phyloP scores from a whole-genome alignment of 2,797 vertebrate species.

The Aplochiton taeniatus region DNA sequence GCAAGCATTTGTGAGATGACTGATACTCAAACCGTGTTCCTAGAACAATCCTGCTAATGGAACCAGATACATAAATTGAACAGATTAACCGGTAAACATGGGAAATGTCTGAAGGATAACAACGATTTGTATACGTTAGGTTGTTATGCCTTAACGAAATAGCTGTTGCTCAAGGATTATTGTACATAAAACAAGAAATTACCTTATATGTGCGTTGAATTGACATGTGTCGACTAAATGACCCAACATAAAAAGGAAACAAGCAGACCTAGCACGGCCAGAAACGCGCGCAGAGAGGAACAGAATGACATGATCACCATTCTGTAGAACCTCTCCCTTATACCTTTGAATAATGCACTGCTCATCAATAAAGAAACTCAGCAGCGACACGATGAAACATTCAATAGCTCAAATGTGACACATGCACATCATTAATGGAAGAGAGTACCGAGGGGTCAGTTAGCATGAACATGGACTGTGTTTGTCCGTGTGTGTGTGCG shows the following conservation, averaged over 20 bases:
- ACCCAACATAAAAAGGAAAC: no score
- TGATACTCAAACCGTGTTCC: constrained; percentile 42
- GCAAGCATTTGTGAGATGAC: constrained; percentile 36
- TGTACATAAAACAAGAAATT: no score
- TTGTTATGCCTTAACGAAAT: constrained; percentile 3
- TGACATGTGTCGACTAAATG: no score
- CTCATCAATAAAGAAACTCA: constrained; percentile 38
- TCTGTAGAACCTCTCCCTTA: constrained; percentile 42
- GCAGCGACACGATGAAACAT: constrained; percentile 59
- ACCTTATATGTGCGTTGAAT: no score
- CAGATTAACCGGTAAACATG: constrained; percentile 20
- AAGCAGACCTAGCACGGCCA: no score
- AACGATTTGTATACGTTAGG: no score
- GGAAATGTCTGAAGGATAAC: no score
- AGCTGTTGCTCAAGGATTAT: not conserved
- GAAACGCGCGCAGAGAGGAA: no score
- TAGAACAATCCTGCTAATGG: constrained; percentile 44
- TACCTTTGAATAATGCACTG: constrained; percentile 58
- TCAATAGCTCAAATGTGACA: constrained; percentile 61
- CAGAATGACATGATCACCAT: constrained; percentile 18
- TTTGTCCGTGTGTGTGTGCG: constrained; percentile 18
- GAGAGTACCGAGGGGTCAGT: constrained; percentile 56
- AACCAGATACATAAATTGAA: constrained; percentile 39
- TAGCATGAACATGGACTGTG: constrained; percentile 5
- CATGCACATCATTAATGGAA: constrained; percentile 66